A percentile compares a stretch with the other conserved stretches of the same genome.
These are phyloP conservation scores for Parasteatoda tepidariorum DNA, from an alignment of 1,140 invertebrate species.

Conservation along the genomic window DNA sequence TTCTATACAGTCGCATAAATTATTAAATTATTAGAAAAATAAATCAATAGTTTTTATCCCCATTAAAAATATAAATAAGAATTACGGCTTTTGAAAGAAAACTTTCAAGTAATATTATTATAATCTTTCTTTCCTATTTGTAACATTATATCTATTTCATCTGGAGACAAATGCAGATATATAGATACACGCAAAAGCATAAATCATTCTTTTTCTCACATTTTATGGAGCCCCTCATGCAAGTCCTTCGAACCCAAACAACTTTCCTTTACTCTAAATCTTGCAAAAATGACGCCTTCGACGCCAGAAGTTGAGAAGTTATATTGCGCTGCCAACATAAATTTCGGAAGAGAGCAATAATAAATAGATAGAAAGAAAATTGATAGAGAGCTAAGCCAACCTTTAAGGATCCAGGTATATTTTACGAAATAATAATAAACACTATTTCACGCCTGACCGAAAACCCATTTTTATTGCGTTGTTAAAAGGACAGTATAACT, in stretches of 20 bases:
- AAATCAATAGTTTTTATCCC: too few relatives aligned
- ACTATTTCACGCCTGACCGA: slow-evolving; percentile 6
- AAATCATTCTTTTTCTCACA: slow-evolving; percentile 20
- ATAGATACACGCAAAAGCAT: slow-evolving; percentile 3
- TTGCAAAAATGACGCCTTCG: slow-evolving; percentile 32
- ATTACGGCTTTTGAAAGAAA: too few relatives aligned
- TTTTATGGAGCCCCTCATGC: slow-evolving; percentile 11
- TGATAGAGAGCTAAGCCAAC: slow-evolving; percentile 25
- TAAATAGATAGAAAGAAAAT: slow-evolving; percentile 33
- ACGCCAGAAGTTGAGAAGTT: slow-evolving; percentile 35
- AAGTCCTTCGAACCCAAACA: not conserved
- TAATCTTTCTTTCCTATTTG: not conserved
- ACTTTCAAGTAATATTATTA: too few relatives aligned
- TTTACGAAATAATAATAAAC: slow-evolving; percentile 25
- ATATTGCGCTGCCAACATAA: slow-evolving; percentile 37
- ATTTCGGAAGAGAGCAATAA: slow-evolving; percentile 34
- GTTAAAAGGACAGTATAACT: slow-evolving; percentile 25
- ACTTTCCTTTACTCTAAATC: slow-evolving; percentile 17
- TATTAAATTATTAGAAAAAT: too few relatives aligned
- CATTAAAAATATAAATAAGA: too few relatives aligned
- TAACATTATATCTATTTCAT: slow-evolving; percentile 13
- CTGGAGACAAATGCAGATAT: slow-evolving; percentile 31
- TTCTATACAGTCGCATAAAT: too few relatives aligned
- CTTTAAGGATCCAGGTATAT: slow-evolving; percentile 7
- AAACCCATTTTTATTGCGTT: slow-evolving; percentile 30